phyloP scores from a whole-genome alignment of 2,797 vertebrate genomes.

The Diplodus sargus region DNA sequence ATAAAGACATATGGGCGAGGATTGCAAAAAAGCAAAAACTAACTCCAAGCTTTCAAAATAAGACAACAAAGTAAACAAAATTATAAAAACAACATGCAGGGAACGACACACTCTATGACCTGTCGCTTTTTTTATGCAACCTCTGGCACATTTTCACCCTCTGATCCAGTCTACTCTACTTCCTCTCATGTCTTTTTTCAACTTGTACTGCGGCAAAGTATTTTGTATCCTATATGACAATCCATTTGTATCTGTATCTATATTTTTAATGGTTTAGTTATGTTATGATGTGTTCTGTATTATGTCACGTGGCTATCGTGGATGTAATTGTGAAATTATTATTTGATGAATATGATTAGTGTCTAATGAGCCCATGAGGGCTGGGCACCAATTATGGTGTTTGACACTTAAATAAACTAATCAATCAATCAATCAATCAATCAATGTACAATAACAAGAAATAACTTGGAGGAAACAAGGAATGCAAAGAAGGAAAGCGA shows the following conservation, averaged over 20 bases:
- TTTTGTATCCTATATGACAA: too few relatives aligned
- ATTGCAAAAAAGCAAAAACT: constrained; percentile 5
- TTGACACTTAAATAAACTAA: too few relatives aligned
- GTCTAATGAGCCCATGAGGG: too few relatives aligned
- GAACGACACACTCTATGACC: neutral
- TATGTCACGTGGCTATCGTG: too few relatives aligned
- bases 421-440: too few relatives aligned
- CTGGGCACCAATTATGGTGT: too few relatives aligned
- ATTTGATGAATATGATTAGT: too few relatives aligned
- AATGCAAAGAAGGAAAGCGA: neutral
- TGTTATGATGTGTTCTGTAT: too few relatives aligned
- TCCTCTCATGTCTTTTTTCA: neutral
- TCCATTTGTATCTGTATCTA: too few relatives aligned
- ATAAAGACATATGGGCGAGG: neutral
- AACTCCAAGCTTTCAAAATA: constrained; percentile 2
- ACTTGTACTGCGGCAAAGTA: too few relatives aligned
- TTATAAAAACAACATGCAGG: neutral
- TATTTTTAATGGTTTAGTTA: too few relatives aligned
- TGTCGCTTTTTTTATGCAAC: neutral
- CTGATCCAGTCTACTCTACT: neutral
- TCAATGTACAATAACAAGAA: neutral
- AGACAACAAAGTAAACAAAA: neutral
- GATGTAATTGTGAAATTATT: too few relatives aligned
- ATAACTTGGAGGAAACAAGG: neutral
- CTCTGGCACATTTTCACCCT: neutral